Conservation (phyloP, 1,140 invertebrate genomes). For the Atopsyche davidsoni region DNA sequence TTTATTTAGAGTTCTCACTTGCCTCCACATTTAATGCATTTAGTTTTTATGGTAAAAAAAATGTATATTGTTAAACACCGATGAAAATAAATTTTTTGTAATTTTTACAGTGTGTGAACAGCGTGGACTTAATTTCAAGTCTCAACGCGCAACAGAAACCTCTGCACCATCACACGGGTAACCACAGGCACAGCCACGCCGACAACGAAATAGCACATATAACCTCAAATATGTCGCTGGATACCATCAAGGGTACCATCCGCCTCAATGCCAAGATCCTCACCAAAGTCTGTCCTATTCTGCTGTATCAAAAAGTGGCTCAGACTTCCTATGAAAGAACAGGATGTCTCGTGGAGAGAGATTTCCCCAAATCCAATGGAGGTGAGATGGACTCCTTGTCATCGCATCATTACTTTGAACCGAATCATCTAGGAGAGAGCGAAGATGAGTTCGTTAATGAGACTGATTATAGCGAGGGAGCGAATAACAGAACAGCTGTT, state of each 20-base stretch:
- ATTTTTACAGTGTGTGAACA: conserved; percentile 45
- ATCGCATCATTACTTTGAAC: too few species aligned
- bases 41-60: conserved; percentile 6
- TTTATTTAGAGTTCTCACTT: too few species aligned
- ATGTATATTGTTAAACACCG: not conserved
- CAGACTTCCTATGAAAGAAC: conserved; percentile 45
- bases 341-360: conserved; percentile 50
- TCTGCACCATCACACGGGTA: conserved; percentile 30
- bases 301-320: conserved; percentile 57
- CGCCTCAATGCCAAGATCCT: conserved; percentile 40
- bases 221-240: conserved; percentile 12
- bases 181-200: conserved; percentile 27
- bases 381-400: conserved; percentile 6
- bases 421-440: too few species aligned
- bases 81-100: conserved; percentile 7
- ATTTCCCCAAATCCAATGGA: conserved; percentile 36
- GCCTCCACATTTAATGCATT: too few species aligned
- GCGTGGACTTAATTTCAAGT: conserved; percentile 40
- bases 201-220: conserved; percentile 27
- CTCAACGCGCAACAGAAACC: conserved; percentile 42
- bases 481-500: conserved; percentile 50
- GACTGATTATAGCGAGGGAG: not conserved
- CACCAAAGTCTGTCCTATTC: conserved; percentile 55
- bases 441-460: conserved; percentile 10
- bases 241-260: conserved; percentile 23